Percentiles rank a stretch among this genome's conserved stretches.
Evolutionary conservation across 2,888 invertebrate genomes (phyloP).

Genomic region (Rhorus exstirpatorius): DNA sequence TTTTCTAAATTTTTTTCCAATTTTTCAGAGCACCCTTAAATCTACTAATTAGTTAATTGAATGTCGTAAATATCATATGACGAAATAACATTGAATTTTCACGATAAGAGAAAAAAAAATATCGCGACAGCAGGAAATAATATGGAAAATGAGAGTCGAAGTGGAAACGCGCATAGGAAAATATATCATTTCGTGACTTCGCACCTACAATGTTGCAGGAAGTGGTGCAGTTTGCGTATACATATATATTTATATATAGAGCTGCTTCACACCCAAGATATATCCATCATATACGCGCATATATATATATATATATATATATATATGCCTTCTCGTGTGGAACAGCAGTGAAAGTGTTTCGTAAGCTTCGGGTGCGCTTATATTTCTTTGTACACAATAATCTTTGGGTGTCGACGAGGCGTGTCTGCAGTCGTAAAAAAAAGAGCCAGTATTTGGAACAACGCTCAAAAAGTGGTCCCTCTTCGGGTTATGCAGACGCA

Average conservation of each 20-base stretch:
- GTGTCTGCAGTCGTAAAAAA: constrained; percentile 57
- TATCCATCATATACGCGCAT: constrained; percentile 81
- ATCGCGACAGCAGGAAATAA: constrained; percentile 21
- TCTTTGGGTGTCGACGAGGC: constrained; percentile 63
- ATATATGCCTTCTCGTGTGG: constrained; percentile 19
- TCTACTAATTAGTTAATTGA: no score
- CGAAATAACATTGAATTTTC: no score
- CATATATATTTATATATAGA: no score
- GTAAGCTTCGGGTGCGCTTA: constrained; percentile 74
- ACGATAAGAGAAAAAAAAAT: no score
- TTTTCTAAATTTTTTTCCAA: no score
- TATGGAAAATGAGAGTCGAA: constrained; percentile 1
- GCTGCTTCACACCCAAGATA: constrained; percentile 24
- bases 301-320: no score
- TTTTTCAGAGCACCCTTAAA: no score
- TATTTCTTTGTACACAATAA: constrained; percentile 63
- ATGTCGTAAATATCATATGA: no score
- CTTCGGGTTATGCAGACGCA: constrained; percentile 24
- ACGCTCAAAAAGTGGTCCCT: constrained; percentile 44
- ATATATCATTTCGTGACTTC: constrained; percentile 48
- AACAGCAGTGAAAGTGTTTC: constrained; percentile 83
- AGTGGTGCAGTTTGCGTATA: constrained; percentile 77
- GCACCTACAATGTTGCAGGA: constrained; percentile 75
- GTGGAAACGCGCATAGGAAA: constrained; percentile 14
- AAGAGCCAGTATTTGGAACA: constrained; percentile 25